Conservation (phyloP, 2,113 vertebrate genomes). For the Pardalotus punctatus region DNA sequence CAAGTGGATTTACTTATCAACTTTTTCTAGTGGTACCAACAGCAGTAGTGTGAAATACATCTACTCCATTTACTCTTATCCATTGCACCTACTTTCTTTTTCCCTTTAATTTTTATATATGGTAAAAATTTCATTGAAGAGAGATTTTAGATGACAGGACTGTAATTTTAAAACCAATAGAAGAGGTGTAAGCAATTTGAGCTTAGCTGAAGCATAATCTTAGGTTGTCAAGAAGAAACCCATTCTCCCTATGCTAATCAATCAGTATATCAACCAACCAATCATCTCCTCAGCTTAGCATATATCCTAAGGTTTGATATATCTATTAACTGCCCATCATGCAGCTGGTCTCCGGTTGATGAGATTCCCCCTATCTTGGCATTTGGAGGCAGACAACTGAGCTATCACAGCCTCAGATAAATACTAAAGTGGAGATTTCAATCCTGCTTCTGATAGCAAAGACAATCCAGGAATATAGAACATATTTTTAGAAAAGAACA, state of each 20-base stretch:
- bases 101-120: constrained; percentile 97
- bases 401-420: constrained; percentile 96
- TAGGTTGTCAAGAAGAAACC: constrained; percentile 96
- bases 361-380: constrained; percentile 92
- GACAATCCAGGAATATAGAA: constrained; percentile 84
- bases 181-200: constrained; percentile 96
- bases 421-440: constrained; percentile 97
- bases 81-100: constrained; percentile 76
- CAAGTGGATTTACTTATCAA: constrained; percentile 77
- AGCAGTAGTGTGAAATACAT: constrained; percentile 74
- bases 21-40: constrained; percentile 73
- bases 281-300: constrained; percentile 94
- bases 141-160: constrained; percentile 96
- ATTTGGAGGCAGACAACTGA: constrained; percentile 93
- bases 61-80: constrained; percentile 80
- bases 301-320: constrained; percentile 95
- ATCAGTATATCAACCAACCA: constrained; percentile 91
- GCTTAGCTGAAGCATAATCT: constrained; percentile 92
- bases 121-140: constrained; percentile 96
- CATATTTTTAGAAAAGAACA: constrained; percentile 72
- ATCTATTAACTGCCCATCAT: constrained; percentile 97
- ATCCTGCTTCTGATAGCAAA: constrained; percentile 83
- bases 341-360: constrained; percentile 84
- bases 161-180: constrained; percentile 97
- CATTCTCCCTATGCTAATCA: constrained; percentile 98